Base-by-base conservation (phyloP, 2,113 vertebrate genomes). In the Laticauda colubrina region DNA sequence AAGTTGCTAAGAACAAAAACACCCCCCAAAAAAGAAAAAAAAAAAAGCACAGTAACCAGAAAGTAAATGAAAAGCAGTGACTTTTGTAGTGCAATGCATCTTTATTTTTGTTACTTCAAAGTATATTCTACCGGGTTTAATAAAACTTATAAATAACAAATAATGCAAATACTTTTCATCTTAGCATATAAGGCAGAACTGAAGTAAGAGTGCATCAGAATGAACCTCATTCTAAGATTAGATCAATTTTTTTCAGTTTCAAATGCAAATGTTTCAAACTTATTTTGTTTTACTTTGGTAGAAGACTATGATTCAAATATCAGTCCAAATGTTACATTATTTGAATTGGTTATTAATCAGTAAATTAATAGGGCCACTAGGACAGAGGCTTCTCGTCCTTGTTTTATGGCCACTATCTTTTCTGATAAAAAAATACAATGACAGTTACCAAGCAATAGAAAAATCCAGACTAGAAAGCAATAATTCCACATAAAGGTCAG, bases 351-450 rank as follows among this genome's bases (percentile, higher is more conserved):
- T 54, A 89, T 87, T 64, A 86, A 89, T 92, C 45, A 10, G 92
- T 2, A 92, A 59, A 26, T 48, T 94, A 93, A 87, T 55, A 1
- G 39, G 11, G 91, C 21, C 23, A 26, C 48, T 81, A 23, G 91
- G 24, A 91, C 51, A 85, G 54, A 69, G 3, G 29, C 89, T 96
- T 94, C 34, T 85, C 48, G 59, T 61, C 51, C 45, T 93, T 88
- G 86, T 89, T 85, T 57, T 91, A 85, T 85, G n/a, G 56, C 48
- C 64, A 89, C 3, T 26, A 64, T 87, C 24, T 86, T 88, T 85
- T 89, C 64, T 89, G 43, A 89, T 9, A 12, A 15, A 94, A 45
- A 12, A 92, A 90, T 87, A 7, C 57, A 89, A 24, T 87, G 85
- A 20, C 4, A 61, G 87, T 94, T 93, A 2, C 54, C 89, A 57